Percentiles rank a stretch among this genome's conserved stretches.
These are phyloP conservation scores for Synanthedon vespiformis DNA, from an alignment of 2,888 invertebrate genomes.

Conservation along the genomic window DNA sequence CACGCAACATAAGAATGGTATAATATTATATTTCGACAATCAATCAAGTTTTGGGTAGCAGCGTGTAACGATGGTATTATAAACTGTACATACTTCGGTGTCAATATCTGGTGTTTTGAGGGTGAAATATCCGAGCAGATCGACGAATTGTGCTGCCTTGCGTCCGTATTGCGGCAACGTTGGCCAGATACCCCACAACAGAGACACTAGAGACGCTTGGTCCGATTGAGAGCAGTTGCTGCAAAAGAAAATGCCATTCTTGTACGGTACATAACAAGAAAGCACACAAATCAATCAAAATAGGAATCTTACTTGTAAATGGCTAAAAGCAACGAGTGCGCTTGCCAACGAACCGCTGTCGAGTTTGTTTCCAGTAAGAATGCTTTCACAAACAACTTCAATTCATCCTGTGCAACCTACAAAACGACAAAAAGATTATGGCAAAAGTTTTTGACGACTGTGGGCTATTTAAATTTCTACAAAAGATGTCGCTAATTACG, in stretches of 20 bases:
- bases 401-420: constrained; percentile 71
- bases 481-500: too few species aligned
- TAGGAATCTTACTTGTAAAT: constrained; percentile 77
- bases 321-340: constrained; percentile 86
- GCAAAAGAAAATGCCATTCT: constrained; percentile 5
- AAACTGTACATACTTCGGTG: constrained; percentile 59
- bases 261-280: neutral
- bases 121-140: constrained; percentile 94
- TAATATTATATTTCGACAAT: too few species aligned
- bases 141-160: constrained; percentile 96
- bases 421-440: neutral
- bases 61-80: constrained; percentile 1
- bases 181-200: constrained; percentile 94
- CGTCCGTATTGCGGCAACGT: constrained; percentile 90
- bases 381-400: constrained; percentile 84
- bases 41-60: neutral
- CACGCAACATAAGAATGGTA: too few species aligned
- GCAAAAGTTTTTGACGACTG: too few species aligned
- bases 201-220: constrained; percentile 82
- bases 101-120: constrained; percentile 82
- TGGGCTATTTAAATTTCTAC: neutral
- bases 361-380: constrained; percentile 95
- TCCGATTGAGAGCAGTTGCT: constrained; percentile 83
- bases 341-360: constrained; percentile 94
- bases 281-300: neutral